Conservation (phyloP, 1,140 invertebrate genomes). For the Pseudobourletiella spinata region DNA sequence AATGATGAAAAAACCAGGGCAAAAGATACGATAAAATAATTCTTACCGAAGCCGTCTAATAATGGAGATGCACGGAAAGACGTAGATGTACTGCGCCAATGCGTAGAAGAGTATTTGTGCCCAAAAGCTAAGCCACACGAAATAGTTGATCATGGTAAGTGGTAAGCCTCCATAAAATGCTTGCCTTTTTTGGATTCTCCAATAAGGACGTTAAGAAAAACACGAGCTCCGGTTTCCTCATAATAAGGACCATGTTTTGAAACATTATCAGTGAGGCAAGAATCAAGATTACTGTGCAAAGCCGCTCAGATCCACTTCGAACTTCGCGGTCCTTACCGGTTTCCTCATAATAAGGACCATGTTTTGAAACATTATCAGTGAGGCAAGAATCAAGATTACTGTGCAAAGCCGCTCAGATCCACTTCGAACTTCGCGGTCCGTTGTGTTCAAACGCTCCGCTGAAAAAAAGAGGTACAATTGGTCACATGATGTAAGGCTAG, state of each 20-base stretch:
- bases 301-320: constrained; percentile 6
- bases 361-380: not conserved
- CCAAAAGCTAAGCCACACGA: not conserved
- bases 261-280: not conserved
- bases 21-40: no score
- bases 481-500: no score
- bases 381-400: not conserved
- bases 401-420: constrained; percentile 4
- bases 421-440: not conserved
- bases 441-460: no score
- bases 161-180: not conserved
- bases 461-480: no score
- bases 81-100: not conserved
- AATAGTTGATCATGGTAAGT: not conserved
- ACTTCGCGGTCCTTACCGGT: not conserved
- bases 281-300: not conserved
- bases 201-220: constrained; percentile 11
- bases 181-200: not conserved
- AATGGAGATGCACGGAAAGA: not conserved
- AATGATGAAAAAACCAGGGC: no score
- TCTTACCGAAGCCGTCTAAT: no score
- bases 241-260: constrained; percentile 6
- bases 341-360: not conserved
- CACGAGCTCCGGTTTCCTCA: not conserved
- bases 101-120: constrained; percentile 5